A percentile compares a stretch with the other conserved stretches of the same genome.
Evolutionary conservation across 2,113 vertebrate species (phyloP).

Genomic region (Falcunculus frontatus): DNA sequence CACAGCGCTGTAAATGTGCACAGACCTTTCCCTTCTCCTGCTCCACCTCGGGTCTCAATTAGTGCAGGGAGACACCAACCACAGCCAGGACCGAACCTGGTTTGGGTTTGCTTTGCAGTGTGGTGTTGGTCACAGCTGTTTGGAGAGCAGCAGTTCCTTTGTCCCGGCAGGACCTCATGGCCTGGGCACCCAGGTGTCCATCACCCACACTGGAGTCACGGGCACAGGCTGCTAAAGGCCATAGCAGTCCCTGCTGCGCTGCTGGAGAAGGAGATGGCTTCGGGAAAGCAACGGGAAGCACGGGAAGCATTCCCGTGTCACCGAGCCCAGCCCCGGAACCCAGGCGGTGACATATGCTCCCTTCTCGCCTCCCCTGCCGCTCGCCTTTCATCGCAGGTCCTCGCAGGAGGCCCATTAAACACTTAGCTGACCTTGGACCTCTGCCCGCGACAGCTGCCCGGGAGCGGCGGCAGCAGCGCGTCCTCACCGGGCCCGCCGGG

Average conservation of each 20-base stretch:
- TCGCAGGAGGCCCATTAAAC: constrained; percentile 54
- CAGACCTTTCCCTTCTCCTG: background rate
- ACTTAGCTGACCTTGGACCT: constrained; percentile 48
- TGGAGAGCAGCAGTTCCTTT: background rate
- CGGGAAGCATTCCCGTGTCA: background rate
- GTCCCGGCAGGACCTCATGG: background rate
- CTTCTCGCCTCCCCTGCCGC: background rate
- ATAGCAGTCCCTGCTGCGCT: background rate
- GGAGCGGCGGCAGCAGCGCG: background rate
- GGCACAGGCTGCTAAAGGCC: background rate
- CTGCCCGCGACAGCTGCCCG: constrained; percentile 42
- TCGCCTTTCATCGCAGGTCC: background rate
- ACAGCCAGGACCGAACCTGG: background rate
- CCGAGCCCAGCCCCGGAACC: background rate
- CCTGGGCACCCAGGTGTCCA: accelerated
- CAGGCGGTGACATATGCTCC: constrained; percentile 31
- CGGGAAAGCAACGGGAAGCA: background rate
- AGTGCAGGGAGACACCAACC: accelerated
- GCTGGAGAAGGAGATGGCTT: background rate
- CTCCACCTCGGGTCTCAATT: background rate
- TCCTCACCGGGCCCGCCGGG: background rate
- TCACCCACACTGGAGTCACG: accelerated
- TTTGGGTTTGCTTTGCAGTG: background rate
- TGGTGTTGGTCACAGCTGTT: accelerated
- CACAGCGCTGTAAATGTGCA: background rate